Evolutionary conservation across 2,797 vertebrate species (phyloP).

Genomic region (Diglossa cyanea): DNA sequence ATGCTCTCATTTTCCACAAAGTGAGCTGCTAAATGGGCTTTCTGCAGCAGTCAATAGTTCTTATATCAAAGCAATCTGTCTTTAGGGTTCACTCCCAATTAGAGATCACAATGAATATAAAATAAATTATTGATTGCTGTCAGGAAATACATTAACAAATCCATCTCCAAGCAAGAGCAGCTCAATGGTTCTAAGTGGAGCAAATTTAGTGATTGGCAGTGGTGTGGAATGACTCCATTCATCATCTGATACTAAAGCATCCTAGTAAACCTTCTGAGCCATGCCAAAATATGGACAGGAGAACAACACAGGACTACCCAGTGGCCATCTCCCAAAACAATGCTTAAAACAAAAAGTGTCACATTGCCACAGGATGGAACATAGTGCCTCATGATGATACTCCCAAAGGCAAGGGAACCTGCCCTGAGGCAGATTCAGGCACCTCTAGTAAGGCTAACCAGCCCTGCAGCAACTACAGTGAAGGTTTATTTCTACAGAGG

Average conservation of each 20-base stretch:
- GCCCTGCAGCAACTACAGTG: background rate
- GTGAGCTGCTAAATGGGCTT: slow-evolving; percentile 32
- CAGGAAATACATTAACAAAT: slow-evolving; percentile 47
- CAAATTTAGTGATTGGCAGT: slow-evolving; percentile 15
- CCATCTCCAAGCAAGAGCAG: slow-evolving; percentile 22
- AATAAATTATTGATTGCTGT: slow-evolving; percentile 53
- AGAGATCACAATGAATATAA: slow-evolving; percentile 59
- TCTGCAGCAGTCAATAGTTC: slow-evolving; percentile 3
- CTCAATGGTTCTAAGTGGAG: slow-evolving; percentile 38
- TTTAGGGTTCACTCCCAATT: slow-evolving; percentile 19
- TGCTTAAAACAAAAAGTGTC: background rate
- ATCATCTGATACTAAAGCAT: background rate
- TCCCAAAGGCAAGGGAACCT: background rate
- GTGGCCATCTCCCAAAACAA: background rate
- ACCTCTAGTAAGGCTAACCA: background rate
- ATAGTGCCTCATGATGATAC: background rate
- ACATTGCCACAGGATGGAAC: background rate
- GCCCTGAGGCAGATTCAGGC: background rate
- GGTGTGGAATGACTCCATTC: background rate
- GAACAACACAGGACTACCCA: background rate
- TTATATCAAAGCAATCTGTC: background rate
- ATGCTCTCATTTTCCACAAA: background rate
- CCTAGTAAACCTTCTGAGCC: background rate
- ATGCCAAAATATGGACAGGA: background rate
- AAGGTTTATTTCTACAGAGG: background rate